Evolutionary conservation across 2,113 vertebrate genomes (phyloP).

Genomic region (Odontesthes bonariensis): DNA sequence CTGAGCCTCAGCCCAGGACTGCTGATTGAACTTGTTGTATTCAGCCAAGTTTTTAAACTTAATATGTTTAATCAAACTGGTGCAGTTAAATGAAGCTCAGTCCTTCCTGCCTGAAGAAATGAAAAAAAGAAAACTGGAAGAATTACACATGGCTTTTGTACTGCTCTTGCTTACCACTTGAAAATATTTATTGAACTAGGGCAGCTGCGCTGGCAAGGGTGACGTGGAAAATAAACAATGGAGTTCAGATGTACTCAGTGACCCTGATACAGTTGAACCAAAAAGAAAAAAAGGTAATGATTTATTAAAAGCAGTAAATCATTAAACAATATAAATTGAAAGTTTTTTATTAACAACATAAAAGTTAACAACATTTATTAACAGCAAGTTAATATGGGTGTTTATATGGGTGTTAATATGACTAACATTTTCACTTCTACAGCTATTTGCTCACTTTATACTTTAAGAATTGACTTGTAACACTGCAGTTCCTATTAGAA

Average conservation of each 20-base stretch:
- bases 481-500: slow-evolving; percentile 26
- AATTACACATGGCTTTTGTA: not conserved
- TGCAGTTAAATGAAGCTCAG: not conserved
- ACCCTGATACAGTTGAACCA: not conserved
- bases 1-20: not conserved
- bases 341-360: too few species aligned
- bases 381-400: too few species aligned
- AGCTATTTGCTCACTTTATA: slow-evolving; percentile 2
- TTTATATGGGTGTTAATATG: too few species aligned
- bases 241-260: not conserved
- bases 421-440: not conserved
- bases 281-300: too few species aligned
- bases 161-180: not conserved
- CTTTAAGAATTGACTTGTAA: slow-evolving; percentile 18
- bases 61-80: not conserved
- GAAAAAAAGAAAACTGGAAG: not conserved
- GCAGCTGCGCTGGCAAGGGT: too few species aligned
- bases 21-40: not conserved
- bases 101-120: not conserved
- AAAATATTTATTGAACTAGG: not conserved
- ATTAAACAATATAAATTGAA: too few species aligned
- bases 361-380: too few species aligned
- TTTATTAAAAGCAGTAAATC: too few species aligned
- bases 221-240: not conserved
- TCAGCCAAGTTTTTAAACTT: not conserved